phyloP scores from a whole-genome alignment of 35 echinoderm and acorn worm species.

The Amphiura filiformis region DNA sequence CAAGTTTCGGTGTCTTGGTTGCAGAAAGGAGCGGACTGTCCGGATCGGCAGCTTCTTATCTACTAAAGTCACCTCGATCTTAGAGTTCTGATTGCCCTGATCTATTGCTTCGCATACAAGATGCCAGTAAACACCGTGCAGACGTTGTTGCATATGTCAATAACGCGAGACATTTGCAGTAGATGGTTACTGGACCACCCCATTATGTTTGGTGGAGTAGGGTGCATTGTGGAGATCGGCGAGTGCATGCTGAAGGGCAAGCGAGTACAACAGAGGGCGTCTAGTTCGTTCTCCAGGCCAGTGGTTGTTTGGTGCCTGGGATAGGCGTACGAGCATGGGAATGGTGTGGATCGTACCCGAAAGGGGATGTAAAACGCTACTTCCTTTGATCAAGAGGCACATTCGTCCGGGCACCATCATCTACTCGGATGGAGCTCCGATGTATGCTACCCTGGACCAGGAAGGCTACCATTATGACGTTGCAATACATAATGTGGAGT shows the following conservation, averaged over 20 bases:
- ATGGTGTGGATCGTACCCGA: background rate
- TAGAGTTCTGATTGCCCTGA: background rate
- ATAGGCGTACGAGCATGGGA: background rate
- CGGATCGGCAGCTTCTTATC: background rate
- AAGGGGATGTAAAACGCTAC: background rate
- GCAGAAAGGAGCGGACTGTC: background rate
- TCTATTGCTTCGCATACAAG: background rate
- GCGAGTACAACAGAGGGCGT: slow-evolving; percentile 24
- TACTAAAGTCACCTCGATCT: background rate
- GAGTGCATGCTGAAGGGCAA: slow-evolving; percentile 29
- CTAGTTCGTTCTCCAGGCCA: background rate
- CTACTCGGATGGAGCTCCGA: slow-evolving; percentile 15
- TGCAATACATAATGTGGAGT: background rate
- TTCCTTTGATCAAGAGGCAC: slow-evolving; percentile 29
- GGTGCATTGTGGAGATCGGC: slow-evolving; percentile 27
- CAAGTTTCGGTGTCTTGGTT: background rate
- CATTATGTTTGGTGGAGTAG: slow-evolving; percentile 13
- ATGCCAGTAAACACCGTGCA: background rate
- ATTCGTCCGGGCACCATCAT: slow-evolving; percentile 14
- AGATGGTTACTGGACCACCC: background rate
- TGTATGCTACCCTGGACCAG: background rate
- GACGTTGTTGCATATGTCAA: background rate
- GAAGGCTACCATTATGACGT: slow-evolving; percentile 3
- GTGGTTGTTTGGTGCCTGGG: slow-evolving; percentile 33
- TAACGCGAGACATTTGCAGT: background rate